Evolutionary conservation across 1,140 invertebrate genomes (phyloP).

Genomic region (Archegozetes longisetosus): DNA sequence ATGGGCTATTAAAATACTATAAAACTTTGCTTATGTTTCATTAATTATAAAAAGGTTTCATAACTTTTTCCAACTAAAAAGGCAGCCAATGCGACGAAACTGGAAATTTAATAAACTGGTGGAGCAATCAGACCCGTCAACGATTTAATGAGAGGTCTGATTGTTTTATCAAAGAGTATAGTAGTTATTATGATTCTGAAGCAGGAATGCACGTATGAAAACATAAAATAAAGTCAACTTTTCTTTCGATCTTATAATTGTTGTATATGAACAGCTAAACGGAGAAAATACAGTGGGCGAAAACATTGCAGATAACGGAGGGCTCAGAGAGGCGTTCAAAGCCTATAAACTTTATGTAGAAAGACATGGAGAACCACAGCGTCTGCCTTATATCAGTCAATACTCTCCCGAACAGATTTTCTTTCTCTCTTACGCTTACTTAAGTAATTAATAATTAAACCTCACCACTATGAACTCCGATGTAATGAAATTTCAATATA

Average conservation of each 20-base stretch:
- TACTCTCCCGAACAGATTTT: constrained; percentile 64
- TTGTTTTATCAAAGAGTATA: constrained; percentile 29
- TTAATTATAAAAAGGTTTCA: too few species aligned
- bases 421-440: constrained; percentile 75
- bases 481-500: too few species aligned
- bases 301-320: constrained; percentile 44
- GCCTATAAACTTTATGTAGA: constrained; percentile 20
- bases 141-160: constrained; percentile 19
- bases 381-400: constrained; percentile 51
- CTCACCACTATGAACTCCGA: too few species aligned
- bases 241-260: neutral
- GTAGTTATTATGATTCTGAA: neutral
- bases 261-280: constrained; percentile 30
- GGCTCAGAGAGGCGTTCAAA: constrained; percentile 40
- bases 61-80: constrained; percentile 16
- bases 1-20: too few species aligned
- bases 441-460: constrained; percentile 16
- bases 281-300: constrained; percentile 30
- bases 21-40: too few species aligned
- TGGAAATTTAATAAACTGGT: constrained; percentile 35
- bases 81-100: constrained; percentile 72
- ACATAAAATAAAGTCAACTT: neutral
- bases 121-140: constrained; percentile 23
- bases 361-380: constrained; percentile 25
- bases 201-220: neutral